Base-by-base conservation (phyloP, 2,797 vertebrate species). In the Spatula clypeata region DNA sequence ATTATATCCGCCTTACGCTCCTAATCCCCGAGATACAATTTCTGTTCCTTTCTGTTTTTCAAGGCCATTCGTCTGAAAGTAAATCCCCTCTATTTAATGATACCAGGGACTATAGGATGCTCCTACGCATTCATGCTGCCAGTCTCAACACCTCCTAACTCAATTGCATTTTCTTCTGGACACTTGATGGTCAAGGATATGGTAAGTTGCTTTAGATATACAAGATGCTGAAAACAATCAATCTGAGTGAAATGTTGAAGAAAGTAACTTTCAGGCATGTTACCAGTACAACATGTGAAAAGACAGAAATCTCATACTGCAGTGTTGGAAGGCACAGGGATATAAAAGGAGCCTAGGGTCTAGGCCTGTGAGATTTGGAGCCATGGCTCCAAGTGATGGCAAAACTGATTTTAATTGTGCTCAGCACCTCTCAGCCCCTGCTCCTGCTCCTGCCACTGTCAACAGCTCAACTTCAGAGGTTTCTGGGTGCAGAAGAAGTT, bases 61-160 rank as follows among this genome's bases (percentile, higher is more conserved):
- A 96, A 99, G 99, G 99, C 99, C n/a, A 98, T 99, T 71, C 98
- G 93, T 70, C 98, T 99, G 74, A 98, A 97, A 7, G 98, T 99
- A 74, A 98, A 99, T 96, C 99, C 99, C 9, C 98, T 99, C 58
- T 99, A 99, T 90, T 98, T 99, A 98, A 99, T 99, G 99, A 98
- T 99, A 60, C 99, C 99, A 4, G 99, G 99, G 44, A 99, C 99
- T 0, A 90, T 99, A 3, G 99, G 99, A 79, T 99, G 99, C 94
- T 99, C 99, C 14, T 99, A 99, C 0, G 99, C 99, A 15, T 99
- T 99, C 97, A 99, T 99, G 99, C 98, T 99, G 69, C 99, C 99
- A 0, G 99, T 99, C 62, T 99, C 99, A 5, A 99, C 99, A 3
- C 99, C 99, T 32, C 99, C 99, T 61, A 99, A 99, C 98, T 99